Percentiles rank a stretch among this genome's conserved stretches.
phyloP scores from a whole-genome alignment of 1,140 invertebrate species.

The Drosophila pectinifera region DNA sequence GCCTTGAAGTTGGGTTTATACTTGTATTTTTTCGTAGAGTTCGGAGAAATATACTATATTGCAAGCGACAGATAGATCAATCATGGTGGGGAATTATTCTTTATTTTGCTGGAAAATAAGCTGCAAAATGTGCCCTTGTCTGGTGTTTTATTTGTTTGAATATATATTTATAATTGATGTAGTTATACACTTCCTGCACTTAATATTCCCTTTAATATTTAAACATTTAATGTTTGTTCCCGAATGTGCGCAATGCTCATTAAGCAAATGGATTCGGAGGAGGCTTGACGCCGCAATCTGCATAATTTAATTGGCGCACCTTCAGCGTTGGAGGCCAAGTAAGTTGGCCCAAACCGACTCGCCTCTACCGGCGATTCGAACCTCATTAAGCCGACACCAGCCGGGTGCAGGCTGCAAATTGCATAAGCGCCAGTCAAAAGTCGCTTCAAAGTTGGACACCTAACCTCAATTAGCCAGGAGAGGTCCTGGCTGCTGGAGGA shows the following conservation, averaged over 20 bases:
- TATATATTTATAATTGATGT: constrained; percentile 1
- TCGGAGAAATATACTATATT: constrained; percentile 36
- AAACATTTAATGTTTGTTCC: constrained; percentile 26
- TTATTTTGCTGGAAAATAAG: too few species aligned
- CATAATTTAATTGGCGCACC: constrained; percentile 52
- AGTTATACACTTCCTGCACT: neutral
- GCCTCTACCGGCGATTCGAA: constrained; percentile 23
- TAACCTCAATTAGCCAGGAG: constrained; percentile 69
- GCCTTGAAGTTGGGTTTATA: constrained; percentile 40
- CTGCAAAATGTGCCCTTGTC: too few species aligned
- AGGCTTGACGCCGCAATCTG: constrained; percentile 12
- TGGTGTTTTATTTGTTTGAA: neutral
- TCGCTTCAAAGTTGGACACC: constrained; percentile 60
- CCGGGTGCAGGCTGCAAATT: constrained; percentile 20
- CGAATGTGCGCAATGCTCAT: constrained; percentile 29
- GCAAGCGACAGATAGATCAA: too few species aligned
- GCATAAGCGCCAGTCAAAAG: constrained; percentile 46
- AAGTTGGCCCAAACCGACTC: constrained; percentile 29
- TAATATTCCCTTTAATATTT: constrained; percentile 10
- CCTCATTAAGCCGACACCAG: constrained; percentile 53
- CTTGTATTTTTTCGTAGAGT: constrained; percentile 5
- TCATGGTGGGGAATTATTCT: too few species aligned
- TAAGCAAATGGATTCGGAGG: constrained; percentile 21
- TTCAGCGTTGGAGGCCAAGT: constrained; percentile 6
- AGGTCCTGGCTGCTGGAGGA: neutral